phyloP scores from a whole-genome alignment of 2,888 invertebrate genomes.

The Homarus gammarus region DNA sequence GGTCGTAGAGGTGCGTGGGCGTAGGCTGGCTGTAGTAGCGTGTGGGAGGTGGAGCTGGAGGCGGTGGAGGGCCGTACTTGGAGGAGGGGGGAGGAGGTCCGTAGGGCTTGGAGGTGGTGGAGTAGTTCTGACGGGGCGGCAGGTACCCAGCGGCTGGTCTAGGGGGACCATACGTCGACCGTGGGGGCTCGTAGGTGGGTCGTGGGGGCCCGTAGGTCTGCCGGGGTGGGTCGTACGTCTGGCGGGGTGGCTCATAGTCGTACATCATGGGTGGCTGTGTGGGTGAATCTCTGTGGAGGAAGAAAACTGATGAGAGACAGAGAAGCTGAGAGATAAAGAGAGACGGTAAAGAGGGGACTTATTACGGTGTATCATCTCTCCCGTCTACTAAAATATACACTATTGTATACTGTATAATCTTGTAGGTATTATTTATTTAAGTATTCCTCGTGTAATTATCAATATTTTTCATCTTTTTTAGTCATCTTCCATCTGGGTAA shows the following conservation, averaged over 20 bases:
- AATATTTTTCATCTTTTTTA: too few species aligned
- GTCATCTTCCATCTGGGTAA: too few species aligned
- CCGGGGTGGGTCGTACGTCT: conserved; percentile 12
- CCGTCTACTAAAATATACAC: too few species aligned
- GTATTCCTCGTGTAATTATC: too few species aligned
- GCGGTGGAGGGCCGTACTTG: conserved; percentile 43
- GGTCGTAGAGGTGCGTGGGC: conserved; percentile 54
- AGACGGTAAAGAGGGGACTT: neutral
- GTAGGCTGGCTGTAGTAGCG: conserved; percentile 31
- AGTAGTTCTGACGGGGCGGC: conserved; percentile 49
- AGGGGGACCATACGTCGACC: too few species aligned
- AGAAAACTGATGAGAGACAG: neutral
- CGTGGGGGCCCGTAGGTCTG: conserved; percentile 43
- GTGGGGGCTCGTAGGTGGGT: conserved; percentile 27
- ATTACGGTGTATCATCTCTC: too few species aligned
- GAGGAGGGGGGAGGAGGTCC: conserved; percentile 38
- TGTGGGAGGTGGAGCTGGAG: neutral
- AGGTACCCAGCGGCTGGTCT: conserved; percentile 54
- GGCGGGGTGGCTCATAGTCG: conserved; percentile 47
- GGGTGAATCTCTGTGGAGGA: conserved; percentile 31
- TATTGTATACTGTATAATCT: too few species aligned
- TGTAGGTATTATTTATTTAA: too few species aligned
- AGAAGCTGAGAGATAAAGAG: neutral
- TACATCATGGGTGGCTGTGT: conserved; percentile 42
- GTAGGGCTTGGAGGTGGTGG: conserved; percentile 48